These are phyloP conservation scores for Cynopterus brachyotis DNA, from an alignment of 2,113 vertebrate species.

Conservation along the genomic window DNA sequence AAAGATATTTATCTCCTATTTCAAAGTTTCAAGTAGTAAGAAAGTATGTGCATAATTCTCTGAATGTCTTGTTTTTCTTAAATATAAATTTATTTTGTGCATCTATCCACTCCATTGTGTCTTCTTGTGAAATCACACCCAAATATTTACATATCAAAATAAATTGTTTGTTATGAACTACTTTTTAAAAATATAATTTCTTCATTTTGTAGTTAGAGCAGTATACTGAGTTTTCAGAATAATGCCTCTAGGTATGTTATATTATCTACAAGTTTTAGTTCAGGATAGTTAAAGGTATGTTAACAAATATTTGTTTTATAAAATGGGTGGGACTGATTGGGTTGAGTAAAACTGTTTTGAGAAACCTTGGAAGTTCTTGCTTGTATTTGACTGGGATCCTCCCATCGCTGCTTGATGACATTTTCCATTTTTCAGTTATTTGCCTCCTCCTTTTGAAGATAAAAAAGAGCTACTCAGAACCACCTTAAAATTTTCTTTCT, in stretches of 20 bases:
- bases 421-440: not conserved
- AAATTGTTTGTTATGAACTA: not conserved
- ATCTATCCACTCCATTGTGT: not conserved
- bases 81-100: not conserved
- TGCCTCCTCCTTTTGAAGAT: not conserved
- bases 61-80: conserved; percentile 31
- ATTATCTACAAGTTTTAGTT: not conserved
- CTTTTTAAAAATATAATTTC: not conserved
- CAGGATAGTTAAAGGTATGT: not conserved
- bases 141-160: not conserved
- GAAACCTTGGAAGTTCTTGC: not conserved
- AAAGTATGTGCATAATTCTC: not conserved
- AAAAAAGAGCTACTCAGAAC: conserved; percentile 30
- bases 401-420: not conserved
- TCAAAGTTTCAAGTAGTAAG: not conserved
- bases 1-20: not conserved
- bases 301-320: not conserved
- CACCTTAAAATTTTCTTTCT: not conserved
- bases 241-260: not conserved
- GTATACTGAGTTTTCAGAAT: not conserved
- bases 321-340: not conserved
- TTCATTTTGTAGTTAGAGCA: not conserved
- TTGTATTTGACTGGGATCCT: not conserved
- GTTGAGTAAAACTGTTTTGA: not conserved
- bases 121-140: not conserved